Conservation (phyloP, 53 echinoderm and acorn worm genomes). For the Actinopyga echinites region DNA sequence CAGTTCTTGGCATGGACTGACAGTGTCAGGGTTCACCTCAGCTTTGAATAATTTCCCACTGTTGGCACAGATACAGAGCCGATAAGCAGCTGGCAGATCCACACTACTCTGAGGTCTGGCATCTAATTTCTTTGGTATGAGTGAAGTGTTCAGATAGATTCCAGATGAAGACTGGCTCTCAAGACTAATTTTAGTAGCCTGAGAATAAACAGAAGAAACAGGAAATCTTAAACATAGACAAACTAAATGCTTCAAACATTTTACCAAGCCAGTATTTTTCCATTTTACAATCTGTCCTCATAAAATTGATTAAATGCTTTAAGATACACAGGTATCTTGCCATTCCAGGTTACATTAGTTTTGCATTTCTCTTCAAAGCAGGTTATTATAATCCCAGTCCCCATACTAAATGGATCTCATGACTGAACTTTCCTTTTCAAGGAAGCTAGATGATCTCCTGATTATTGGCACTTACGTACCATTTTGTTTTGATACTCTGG, state of each 20-base stretch:
- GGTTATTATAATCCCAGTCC: too few species aligned
- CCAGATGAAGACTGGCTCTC: conserved; percentile 36
- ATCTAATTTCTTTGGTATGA: conserved; percentile 22
- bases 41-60: conserved; percentile 61
- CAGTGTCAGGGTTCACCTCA: not conserved
- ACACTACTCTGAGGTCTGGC: not conserved
- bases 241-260: not conserved
- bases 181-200: conserved; percentile 34
- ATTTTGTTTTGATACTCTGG: too few species aligned
- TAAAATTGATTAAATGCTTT: too few species aligned
- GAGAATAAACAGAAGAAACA: conserved; percentile 10
- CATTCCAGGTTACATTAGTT: too few species aligned
- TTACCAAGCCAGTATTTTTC: not conserved
- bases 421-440: too few species aligned
- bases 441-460: too few species aligned
- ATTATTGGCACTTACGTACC: too few species aligned
- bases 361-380: too few species aligned
- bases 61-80: conserved; percentile 59
- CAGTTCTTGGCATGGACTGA: conserved; percentile 55
- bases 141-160: conserved; percentile 52
- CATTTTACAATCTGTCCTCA: too few species aligned
- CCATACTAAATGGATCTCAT: too few species aligned
- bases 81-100: conserved; percentile 10
- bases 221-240: not conserved
- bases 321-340: too few species aligned